These are phyloP conservation scores for Drosophila phalerata DNA, from an alignment of 2,888 invertebrate genomes.

Conservation along the genomic window DNA sequence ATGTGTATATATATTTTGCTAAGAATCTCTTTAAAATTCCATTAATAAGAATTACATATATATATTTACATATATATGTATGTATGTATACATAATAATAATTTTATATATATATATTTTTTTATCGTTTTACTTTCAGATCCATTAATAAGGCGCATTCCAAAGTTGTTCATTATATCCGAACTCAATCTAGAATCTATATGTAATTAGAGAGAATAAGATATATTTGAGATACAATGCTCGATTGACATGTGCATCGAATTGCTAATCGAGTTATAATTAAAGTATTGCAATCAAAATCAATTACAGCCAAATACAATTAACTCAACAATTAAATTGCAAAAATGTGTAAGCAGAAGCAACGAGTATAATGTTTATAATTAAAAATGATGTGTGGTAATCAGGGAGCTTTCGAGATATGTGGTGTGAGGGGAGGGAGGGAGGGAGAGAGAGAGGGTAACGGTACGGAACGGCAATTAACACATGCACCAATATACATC, in stretches of 20 bases:
- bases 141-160: slow-evolving; percentile 81
- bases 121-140: slow-evolving; percentile 64
- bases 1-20: slow-evolving; percentile 70
- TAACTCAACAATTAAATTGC: slow-evolving; percentile 68
- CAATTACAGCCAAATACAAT: slow-evolving; percentile 71
- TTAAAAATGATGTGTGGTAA: slow-evolving; percentile 12
- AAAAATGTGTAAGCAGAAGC: slow-evolving; percentile 50
- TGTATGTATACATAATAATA: slow-evolving; percentile 29
- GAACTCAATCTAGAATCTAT: slow-evolving; percentile 75
- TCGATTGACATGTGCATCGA: slow-evolving; percentile 2
- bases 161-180: slow-evolving; percentile 67
- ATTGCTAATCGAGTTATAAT: slow-evolving; percentile 50
- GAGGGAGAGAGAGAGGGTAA: background rate
- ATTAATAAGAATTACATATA: slow-evolving; percentile 50
- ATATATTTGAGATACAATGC: slow-evolving; percentile 58
- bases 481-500: slow-evolving; percentile 66
- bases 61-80: slow-evolving; percentile 51
- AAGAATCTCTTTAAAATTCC: slow-evolving; percentile 65
- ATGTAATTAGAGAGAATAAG: slow-evolving; percentile 69
- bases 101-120: slow-evolving; percentile 15
- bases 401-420: background rate
- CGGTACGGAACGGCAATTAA: slow-evolving; percentile 44
- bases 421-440: background rate
- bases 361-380: slow-evolving; percentile 37
- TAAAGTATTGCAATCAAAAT: slow-evolving; percentile 45